phyloP scores from a whole-genome alignment of 2,797 vertebrate genomes.

The Pseudochromis fuscus region DNA sequence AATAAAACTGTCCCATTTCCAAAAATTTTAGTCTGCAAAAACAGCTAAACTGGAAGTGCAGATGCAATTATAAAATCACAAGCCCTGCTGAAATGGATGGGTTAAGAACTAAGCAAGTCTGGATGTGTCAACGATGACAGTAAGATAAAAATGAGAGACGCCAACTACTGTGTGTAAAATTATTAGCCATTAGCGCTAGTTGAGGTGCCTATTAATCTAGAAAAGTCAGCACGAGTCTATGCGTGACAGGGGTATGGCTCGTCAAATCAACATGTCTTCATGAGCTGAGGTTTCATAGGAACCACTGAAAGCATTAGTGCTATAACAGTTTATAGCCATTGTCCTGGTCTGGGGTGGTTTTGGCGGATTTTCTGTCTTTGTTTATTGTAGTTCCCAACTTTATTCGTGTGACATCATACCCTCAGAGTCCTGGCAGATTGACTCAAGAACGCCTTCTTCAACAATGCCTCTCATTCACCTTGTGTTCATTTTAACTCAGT shows the following conservation, averaged over 20 bases:
- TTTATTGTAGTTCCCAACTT: too few species aligned
- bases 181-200: slow-evolving; percentile 64
- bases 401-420: too few species aligned
- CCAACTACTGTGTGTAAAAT: slow-evolving; percentile 50
- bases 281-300: slow-evolving; percentile 40
- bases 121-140: slow-evolving; percentile 2
- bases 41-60: slow-evolving; percentile 12
- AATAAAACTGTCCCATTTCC: slow-evolving; percentile 7
- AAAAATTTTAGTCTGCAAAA: not conserved
- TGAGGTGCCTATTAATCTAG: slow-evolving; percentile 61
- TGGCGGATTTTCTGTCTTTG: slow-evolving; percentile 9
- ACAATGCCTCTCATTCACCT: too few species aligned
- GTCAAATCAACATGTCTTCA: slow-evolving; percentile 69
- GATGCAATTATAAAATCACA: slow-evolving; percentile 15
- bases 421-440: too few species aligned
- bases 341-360: slow-evolving; percentile 14
- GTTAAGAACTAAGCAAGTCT: slow-evolving; percentile 11
- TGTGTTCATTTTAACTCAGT: too few species aligned
- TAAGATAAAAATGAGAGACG: slow-evolving; percentile 42
- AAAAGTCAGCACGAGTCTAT: slow-evolving; percentile 44
- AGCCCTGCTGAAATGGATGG: slow-evolving; percentile 30
- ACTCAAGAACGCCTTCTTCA: too few species aligned
- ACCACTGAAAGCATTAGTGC: slow-evolving; percentile 35
- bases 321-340: slow-evolving; percentile 32
- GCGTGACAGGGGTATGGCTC: slow-evolving; percentile 43